These are phyloP conservation scores for Enteromius thamalakanensis DNA, from an alignment of 2,797 vertebrate genomes.

Conservation along the genomic window DNA sequence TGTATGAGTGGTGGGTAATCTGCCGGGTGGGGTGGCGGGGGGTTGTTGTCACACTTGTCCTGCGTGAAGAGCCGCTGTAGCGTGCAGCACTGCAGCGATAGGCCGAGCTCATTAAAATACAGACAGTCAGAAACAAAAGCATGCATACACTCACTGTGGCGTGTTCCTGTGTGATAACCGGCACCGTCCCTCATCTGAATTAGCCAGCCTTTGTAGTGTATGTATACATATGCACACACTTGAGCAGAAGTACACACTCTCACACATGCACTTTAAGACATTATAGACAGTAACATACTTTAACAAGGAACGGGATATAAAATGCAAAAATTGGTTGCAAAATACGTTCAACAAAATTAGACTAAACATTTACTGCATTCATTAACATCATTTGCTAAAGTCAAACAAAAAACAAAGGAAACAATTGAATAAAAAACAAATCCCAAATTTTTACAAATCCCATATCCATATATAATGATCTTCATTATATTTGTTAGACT, in stretches of 20 bases:
- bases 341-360: background rate
- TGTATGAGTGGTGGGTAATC: constrained; percentile 35
- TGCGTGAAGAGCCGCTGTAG: constrained; percentile 59
- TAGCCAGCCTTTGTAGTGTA: constrained; percentile 61
- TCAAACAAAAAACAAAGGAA: background rate
- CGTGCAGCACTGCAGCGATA: constrained; percentile 73
- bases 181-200: constrained; percentile 73
- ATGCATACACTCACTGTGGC: constrained; percentile 63
- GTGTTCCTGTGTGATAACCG: constrained; percentile 78
- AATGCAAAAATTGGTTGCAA: background rate
- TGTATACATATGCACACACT: constrained; percentile 40
- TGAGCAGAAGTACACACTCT: constrained; percentile 33
- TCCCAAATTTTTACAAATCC: too few relatives aligned
- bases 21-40: constrained; percentile 46
- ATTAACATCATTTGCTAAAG: background rate
- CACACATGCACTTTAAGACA: constrained; percentile 13
- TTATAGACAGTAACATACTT: constrained; percentile 2
- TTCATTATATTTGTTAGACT: background rate
- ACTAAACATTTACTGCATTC: background rate
- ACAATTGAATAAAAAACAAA: too few relatives aligned
- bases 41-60: constrained; percentile 53
- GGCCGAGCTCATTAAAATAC: constrained; percentile 78
- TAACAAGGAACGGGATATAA: background rate
- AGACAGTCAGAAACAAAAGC: constrained; percentile 77
- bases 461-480: too few relatives aligned